phyloP scores from a whole-genome alignment of 2,797 vertebrate genomes.

The Tenualosa thibaudeaui region DNA sequence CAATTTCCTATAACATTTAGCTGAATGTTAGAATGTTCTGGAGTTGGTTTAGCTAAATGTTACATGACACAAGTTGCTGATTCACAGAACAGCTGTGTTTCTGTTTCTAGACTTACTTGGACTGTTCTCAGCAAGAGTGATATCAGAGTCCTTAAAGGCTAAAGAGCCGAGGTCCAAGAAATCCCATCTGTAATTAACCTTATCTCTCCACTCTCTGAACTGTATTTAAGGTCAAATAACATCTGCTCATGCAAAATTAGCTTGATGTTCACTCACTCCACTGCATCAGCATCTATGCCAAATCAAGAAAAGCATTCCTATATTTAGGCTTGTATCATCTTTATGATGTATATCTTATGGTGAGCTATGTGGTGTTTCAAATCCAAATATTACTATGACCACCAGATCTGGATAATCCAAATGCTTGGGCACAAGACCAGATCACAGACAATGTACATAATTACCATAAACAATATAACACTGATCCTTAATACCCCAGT shows the following conservation, averaged over 20 bases:
- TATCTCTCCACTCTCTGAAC: not conserved
- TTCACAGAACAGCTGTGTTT: not conserved
- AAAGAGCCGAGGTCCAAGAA: conserved; percentile 8
- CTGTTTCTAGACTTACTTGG: not conserved
- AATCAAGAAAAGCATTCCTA: not conserved
- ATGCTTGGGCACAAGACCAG: not conserved
- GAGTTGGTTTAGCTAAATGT: not conserved
- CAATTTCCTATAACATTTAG: not conserved
- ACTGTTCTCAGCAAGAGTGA: not conserved
- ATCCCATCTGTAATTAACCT: conserved; percentile 16
- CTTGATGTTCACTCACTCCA: not conserved
- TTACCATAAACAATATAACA: not conserved
- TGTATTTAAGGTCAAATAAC: conserved; percentile 4
- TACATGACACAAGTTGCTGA: not conserved
- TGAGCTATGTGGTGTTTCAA: not conserved
- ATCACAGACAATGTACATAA: not conserved
- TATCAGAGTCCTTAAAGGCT: conserved; percentile 4
- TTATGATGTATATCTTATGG: not conserved
- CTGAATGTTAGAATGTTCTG: not conserved
- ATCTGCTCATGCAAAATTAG: not conserved
- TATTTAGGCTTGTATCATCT: not conserved
- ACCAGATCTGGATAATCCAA: not conserved
- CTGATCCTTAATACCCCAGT: not conserved
- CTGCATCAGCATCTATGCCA: not conserved
- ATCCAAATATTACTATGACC: not conserved